A percentile compares a stretch with the other conserved stretches of the same genome.
Conservation (phyloP, 2,113 vertebrate genomes). For the Neotragus pygmaeus region DNA sequence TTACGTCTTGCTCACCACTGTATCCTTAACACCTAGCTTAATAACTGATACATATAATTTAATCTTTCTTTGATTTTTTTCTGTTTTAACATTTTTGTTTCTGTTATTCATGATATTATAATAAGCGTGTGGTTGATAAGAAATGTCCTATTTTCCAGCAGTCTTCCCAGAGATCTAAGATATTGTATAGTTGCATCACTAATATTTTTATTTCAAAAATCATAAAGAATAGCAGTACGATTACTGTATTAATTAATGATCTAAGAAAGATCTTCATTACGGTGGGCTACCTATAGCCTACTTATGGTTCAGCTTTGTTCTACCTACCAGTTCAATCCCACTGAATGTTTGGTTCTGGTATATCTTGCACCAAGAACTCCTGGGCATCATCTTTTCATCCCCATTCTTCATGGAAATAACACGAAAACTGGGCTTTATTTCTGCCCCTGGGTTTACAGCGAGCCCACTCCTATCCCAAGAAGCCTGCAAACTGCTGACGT, state of each 20-base stretch:
- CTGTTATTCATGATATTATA: not conserved
- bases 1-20: not conserved
- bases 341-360: not conserved
- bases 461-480: not conserved
- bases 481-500: not conserved
- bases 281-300: not conserved
- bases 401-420: not conserved
- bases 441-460: not conserved
- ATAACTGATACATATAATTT: not conserved
- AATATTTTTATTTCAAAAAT: not conserved
- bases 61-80: not conserved
- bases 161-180: not conserved
- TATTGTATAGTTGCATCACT: not conserved
- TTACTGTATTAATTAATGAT: not conserved
- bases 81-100: not conserved
- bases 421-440: not conserved
- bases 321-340: not conserved
- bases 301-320: not conserved
- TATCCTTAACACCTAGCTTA: not conserved
- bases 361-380: not conserved
- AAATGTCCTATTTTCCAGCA: not conserved
- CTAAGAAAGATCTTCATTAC: not conserved
- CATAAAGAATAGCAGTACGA: not conserved
- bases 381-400: not conserved
- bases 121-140: not conserved